Evolutionary conservation across 2,797 vertebrate species (phyloP).

Genomic region (Knipowitschia caucasica): DNA sequence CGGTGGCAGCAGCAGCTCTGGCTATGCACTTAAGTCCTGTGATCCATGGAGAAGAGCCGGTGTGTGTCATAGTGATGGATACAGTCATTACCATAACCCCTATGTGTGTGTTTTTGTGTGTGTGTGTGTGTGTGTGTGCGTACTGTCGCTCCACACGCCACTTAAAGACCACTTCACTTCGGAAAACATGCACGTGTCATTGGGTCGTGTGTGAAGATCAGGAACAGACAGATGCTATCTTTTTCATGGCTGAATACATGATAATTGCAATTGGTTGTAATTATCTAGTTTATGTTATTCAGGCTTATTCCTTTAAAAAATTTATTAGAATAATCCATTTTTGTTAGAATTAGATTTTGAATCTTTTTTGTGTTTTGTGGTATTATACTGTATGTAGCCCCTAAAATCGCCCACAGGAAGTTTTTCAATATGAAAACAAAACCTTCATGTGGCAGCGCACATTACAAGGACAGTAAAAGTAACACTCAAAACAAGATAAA

Average conservation of each 20-base stretch:
- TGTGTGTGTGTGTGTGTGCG: constrained; percentile 14
- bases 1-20: constrained; percentile 51
- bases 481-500: no score
- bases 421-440: no score
- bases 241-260: neutral
- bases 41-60: constrained; percentile 64
- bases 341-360: no score
- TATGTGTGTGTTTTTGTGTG: constrained; percentile 34
- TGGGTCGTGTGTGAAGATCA: neutral
- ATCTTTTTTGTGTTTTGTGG: no score
- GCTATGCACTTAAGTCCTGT: constrained; percentile 57
- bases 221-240: neutral
- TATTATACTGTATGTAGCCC: no score
- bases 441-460: no score
- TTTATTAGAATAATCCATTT: no score
- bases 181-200: neutral
- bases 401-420: no score
- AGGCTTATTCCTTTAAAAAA: no score
- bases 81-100: constrained; percentile 50
- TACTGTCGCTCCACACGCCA: constrained; percentile 10
- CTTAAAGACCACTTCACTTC: constrained; percentile 13
- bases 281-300: no score
- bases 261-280: no score
- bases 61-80: constrained; percentile 69
- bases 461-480: no score